Evolutionary conservation across 2,113 vertebrate genomes (phyloP).

Genomic region (Zootoca vivipara): DNA sequence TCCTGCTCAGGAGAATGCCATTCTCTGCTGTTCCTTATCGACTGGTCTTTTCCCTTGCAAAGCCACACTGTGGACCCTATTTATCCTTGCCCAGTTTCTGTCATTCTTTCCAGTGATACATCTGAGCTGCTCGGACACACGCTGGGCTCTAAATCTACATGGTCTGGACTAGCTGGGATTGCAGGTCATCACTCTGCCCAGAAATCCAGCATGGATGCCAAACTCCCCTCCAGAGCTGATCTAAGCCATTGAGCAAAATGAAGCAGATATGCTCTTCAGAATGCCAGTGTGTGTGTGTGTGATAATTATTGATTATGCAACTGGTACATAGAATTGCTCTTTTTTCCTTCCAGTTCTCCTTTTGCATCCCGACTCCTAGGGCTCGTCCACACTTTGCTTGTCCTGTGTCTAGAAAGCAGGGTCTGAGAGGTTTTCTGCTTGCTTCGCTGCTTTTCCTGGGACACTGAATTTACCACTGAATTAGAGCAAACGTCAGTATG

Average conservation of each 20-base stretch:
- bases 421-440: too few relatives aligned
- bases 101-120: not conserved
- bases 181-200: too few relatives aligned
- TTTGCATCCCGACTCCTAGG: not conserved
- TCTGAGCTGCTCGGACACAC: not conserved
- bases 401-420: too few relatives aligned
- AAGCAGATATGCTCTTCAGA: not conserved
- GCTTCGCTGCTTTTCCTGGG: too few relatives aligned
- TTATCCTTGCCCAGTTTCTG: not conserved
- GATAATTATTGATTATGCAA: not conserved
- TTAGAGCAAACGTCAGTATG: too few relatives aligned
- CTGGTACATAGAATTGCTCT: not conserved
- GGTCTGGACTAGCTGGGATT: not conserved
- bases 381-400: too few relatives aligned
- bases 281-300: not conserved
- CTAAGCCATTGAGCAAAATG: too few relatives aligned
- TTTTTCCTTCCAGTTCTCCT: too few relatives aligned
- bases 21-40: fast-evolving
- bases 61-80: not conserved
- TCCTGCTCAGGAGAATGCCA: not conserved
- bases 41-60: not conserved
- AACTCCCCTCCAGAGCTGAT: not conserved
- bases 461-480: too few relatives aligned
- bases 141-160: not conserved
- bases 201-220: not conserved